A percentile compares a stretch with the other conserved stretches of the same genome.
Conservation (phyloP, 2,888 invertebrate species). For the Onchidella celtica region DNA sequence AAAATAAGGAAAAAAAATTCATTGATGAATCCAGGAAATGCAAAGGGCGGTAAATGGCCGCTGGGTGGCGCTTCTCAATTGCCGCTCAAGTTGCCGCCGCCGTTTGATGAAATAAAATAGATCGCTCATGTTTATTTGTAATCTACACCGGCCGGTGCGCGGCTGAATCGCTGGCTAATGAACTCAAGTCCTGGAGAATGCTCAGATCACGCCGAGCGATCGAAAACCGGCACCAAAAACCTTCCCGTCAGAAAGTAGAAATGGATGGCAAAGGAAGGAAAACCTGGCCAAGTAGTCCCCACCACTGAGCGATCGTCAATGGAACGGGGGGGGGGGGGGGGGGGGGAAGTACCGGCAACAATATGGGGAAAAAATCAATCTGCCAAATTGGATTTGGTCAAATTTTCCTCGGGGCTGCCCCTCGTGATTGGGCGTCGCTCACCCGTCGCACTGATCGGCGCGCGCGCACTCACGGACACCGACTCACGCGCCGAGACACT, state of each 20-base stretch:
- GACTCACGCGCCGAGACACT: neutral
- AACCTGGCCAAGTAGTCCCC: neutral
- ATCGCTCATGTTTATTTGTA: slow-evolving; percentile 36
- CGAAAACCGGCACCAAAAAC: neutral
- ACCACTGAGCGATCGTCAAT: neutral
- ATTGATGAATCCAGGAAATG: too few relatives aligned
- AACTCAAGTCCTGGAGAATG: slow-evolving; percentile 18
- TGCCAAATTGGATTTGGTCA: neutral
- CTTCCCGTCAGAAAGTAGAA: neutral
- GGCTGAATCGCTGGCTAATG: slow-evolving; percentile 27
- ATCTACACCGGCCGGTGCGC: slow-evolving; percentile 11
- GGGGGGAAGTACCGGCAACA: neutral
- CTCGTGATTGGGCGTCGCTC: neutral
- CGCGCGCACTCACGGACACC: neutral
- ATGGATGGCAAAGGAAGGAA: neutral
- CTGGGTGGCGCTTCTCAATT: too few relatives aligned
- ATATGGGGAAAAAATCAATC: neutral
- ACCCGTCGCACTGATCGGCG: neutral
- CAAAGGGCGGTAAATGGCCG: too few relatives aligned
- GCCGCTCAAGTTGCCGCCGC: too few relatives aligned
- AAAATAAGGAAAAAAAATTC: too few relatives aligned
- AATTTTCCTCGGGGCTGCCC: neutral
- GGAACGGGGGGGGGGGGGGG: neutral
- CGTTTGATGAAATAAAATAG: slow-evolving; percentile 24
- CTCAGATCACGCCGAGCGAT: neutral